Evolutionary conservation across 2,113 vertebrate species (phyloP).

Genomic region (Cromileptes altivelis): DNA sequence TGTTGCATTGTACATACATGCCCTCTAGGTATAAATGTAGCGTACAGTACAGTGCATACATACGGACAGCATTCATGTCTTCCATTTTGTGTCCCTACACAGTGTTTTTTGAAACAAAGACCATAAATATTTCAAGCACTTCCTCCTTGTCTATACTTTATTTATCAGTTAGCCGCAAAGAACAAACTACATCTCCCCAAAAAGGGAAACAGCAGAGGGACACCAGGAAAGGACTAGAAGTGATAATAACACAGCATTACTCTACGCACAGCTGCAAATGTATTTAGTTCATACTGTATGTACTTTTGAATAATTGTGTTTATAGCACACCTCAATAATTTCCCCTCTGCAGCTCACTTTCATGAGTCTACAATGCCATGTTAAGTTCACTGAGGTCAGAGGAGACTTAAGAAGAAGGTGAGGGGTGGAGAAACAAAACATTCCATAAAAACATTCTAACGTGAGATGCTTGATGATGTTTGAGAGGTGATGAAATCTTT

Average conservation of each 20-base stretch:
- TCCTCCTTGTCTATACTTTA: slow-evolving; percentile 80
- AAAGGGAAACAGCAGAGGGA: slow-evolving; percentile 41
- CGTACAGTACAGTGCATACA: neutral
- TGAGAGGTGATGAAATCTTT: neutral
- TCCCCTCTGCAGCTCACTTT: neutral
- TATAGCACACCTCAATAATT: neutral
- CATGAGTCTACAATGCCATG: neutral
- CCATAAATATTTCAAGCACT: slow-evolving; percentile 83
- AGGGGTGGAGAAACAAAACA: neutral
- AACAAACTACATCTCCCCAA: slow-evolving; percentile 65
- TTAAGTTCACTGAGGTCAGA: neutral
- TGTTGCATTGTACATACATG: neutral
- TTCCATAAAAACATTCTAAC: neutral
- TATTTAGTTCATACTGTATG: neutral
- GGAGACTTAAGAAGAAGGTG: neutral
- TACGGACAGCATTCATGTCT: neutral
- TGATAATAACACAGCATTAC: neutral
- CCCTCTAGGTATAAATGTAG: neutral
- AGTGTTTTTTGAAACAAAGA: slow-evolving; percentile 71
- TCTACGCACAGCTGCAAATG: neutral
- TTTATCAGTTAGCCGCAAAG: slow-evolving; percentile 77
- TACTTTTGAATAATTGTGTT: neutral
- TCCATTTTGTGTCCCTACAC: slow-evolving; percentile 38
- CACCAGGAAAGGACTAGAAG: slow-evolving; percentile 1
- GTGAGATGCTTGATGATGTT: neutral